Evolutionary conservation across 2,113 vertebrate species (phyloP), one percentile per base, ranked within the genome.

Genomic region (Motacilla alba): DNA sequence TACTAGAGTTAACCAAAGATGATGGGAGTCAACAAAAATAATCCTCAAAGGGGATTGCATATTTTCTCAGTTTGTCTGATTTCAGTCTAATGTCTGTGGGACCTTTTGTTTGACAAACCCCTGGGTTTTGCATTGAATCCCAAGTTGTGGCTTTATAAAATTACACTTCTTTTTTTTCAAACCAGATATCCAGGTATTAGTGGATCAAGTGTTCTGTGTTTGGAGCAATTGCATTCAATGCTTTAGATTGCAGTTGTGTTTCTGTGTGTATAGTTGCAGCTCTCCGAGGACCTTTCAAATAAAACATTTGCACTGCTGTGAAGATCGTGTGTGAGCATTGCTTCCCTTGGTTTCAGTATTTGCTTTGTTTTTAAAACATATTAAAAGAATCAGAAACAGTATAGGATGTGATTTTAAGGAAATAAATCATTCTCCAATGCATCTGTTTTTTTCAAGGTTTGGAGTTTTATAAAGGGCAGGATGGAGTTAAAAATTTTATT

Each of bases 21-120:
- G 28, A 49, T 0, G 0, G 1, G 2, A 41, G 12, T 60, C 22
- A 60, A 63, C 18, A 62, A 27, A 73, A 77, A 13, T 74, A 74
- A 37, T 55, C 7, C 12, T 89, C 21, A 35, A 22, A 73, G 7
- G 5, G 6, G 13, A 43, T 46, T 49, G 23, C 1, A 1, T 80
- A 3, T 69, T 41, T 83, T 78, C 76, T 69, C 58, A 44, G 13
- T 80, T 80, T 70, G 15, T 37, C 28, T 70, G 3, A 69, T 76
- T 88, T 66, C 64, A 41, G 0, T 41, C 7, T 80, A 13, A 55
- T 11, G 24, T n/a, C 44, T 52, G 14, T 30, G 9, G 15, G 8
- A 73, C 18, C 9, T 75, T 66, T 60, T 79, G 5, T 66, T 69
- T 77, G n/a, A 19, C 41, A 74, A 73, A 58, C 10, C 11, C 3